Conservation (phyloP, 1,140 invertebrate species). For the Drosophila carrolli region DNA sequence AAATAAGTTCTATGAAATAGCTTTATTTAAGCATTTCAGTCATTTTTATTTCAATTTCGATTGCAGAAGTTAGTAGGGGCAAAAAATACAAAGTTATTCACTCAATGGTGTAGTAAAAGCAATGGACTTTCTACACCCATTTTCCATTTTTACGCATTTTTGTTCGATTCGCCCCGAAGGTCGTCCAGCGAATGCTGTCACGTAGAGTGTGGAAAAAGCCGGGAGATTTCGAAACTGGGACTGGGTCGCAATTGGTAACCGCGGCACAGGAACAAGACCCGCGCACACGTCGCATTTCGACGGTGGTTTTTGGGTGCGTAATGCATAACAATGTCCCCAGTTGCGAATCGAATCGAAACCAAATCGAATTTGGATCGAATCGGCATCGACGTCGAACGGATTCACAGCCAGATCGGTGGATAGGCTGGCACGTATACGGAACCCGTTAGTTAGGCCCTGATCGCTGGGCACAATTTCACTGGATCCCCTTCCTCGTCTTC, state of each 20-base stretch:
- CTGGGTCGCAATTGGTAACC: conserved; percentile 75
- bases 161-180: conserved; percentile 35
- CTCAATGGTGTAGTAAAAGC: not conserved
- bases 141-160: conserved; percentile 26
- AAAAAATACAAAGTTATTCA: not conserved
- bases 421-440: conserved; percentile 45
- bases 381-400: conserved; percentile 19
- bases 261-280: conserved; percentile 62
- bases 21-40: too few species aligned
- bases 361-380: conserved; percentile 39
- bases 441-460: conserved; percentile 38
- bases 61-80: not conserved
- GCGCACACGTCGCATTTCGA: conserved; percentile 52
- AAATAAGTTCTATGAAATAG: too few species aligned
- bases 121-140: conserved; percentile 20
- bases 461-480: conserved; percentile 39
- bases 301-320: conserved; percentile 57
- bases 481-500: conserved; percentile 16
- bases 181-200: conserved; percentile 56
- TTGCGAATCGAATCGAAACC: conserved; percentile 5
- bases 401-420: conserved; percentile 31
- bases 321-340: conserved; percentile 67
- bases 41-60: not conserved
- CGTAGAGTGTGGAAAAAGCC: conserved; percentile 63
- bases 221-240: conserved; percentile 72